phyloP scores from a whole-genome alignment of 2,888 invertebrate species.

The Drosophila conformis region DNA sequence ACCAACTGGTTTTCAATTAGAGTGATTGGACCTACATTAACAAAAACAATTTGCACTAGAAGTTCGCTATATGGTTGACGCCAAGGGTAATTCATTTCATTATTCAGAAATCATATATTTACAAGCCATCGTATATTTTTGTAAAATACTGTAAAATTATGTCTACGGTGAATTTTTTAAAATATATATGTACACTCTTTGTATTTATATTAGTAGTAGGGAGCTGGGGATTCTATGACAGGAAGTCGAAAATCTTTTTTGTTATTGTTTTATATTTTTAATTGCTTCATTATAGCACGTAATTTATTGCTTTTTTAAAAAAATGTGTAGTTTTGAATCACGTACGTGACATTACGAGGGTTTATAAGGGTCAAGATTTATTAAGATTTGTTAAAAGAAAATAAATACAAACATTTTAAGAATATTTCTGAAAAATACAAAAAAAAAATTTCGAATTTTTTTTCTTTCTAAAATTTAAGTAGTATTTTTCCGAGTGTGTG shows the following conservation, averaged over 20 bases:
- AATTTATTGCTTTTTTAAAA: too few species aligned
- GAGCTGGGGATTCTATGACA: too few species aligned
- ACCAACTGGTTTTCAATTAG: background rate
- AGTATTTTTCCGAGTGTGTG: background rate
- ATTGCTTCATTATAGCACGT: too few species aligned
- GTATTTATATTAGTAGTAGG: background rate
- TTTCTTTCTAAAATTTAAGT: accelerated
- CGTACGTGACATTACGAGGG: too few species aligned
- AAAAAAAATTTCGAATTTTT: background rate
- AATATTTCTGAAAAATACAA: background rate
- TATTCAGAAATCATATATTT: background rate
- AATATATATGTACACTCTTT: background rate
- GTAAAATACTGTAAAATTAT: background rate
- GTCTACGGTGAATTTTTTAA: background rate
- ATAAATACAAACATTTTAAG: background rate
- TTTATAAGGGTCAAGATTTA: background rate
- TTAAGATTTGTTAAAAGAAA: background rate
- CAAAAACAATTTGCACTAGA: too few species aligned
- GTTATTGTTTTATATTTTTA: too few species aligned
- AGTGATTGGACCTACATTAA: background rate
- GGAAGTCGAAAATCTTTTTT: too few species aligned
- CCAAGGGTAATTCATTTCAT: background rate
- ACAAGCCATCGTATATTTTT: background rate
- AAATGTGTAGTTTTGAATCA: too few species aligned
- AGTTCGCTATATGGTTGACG: background rate